phyloP scores from a whole-genome alignment of 1,140 invertebrate species.

The Hydropsyche tenuis region DNA sequence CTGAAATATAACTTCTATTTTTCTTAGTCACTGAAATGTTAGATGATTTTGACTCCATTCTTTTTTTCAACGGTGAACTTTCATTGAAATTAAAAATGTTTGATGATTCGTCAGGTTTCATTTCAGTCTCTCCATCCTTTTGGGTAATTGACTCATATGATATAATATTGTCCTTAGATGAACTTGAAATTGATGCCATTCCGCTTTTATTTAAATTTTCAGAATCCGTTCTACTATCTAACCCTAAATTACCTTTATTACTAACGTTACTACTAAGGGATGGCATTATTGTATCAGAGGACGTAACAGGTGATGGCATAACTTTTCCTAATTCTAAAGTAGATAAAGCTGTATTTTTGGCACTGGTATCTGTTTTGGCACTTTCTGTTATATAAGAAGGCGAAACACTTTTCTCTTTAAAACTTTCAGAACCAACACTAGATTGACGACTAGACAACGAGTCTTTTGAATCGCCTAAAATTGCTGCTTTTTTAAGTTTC shows the following conservation, averaged over 20 bases:
- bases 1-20: slow-evolving; percentile 76
- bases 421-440: slow-evolving; percentile 36
- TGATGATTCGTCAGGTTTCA: background rate
- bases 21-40: slow-evolving; percentile 58
- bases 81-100: too few species aligned
- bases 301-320: slow-evolving; percentile 40
- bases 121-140: slow-evolving; percentile 3
- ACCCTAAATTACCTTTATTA: slow-evolving; percentile 49
- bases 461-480: slow-evolving; percentile 52
- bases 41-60: slow-evolving; percentile 51
- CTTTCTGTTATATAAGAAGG: slow-evolving; percentile 6
- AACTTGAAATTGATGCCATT: slow-evolving; percentile 15
- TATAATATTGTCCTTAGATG: slow-evolving; percentile 35
- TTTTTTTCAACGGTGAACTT: slow-evolving; percentile 29
- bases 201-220: slow-evolving; percentile 33
- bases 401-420: slow-evolving; percentile 30
- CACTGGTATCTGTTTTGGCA: slow-evolving; percentile 43
- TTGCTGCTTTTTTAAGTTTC: slow-evolving; percentile 66
- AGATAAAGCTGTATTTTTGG: slow-evolving; percentile 49
- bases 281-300: slow-evolving; percentile 44
- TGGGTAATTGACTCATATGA: slow-evolving; percentile 47
- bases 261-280: slow-evolving; percentile 43
- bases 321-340: slow-evolving; percentile 45
- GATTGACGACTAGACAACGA: slow-evolving; percentile 31
- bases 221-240: slow-evolving; percentile 47